phyloP scores from a whole-genome alignment of 2,888 invertebrate species.

The Bibio marci region DNA sequence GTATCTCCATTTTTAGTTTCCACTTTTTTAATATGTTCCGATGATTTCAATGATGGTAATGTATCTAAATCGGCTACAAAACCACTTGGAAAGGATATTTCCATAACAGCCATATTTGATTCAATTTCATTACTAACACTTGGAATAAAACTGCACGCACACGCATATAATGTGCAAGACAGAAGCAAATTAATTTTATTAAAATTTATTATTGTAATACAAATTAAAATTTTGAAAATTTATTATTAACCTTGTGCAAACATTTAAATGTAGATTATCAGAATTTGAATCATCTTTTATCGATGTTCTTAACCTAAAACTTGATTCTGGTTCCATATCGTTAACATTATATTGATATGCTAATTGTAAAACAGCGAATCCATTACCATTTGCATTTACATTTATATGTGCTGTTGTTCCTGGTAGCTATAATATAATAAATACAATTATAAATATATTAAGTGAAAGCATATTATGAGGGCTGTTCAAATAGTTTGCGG shows the following conservation, averaged over 20 bases:
- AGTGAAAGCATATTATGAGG: too few relatives aligned
- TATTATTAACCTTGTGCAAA: conserved; percentile 2
- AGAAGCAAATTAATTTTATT: background rate
- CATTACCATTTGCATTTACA: conserved; percentile 2
- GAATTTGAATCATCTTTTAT: conserved; percentile 1
- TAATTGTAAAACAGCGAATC: conserved; percentile 5
- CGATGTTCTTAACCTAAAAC: background rate
- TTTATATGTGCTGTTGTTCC: background rate
- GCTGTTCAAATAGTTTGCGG: too few relatives aligned
- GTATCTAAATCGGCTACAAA: conserved; percentile 66
- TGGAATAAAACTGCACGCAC: background rate
- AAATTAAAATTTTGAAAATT: background rate
- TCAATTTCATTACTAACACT: conserved; percentile 33
- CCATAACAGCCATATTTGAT: conserved; percentile 80
- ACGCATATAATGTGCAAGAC: conserved; percentile 10
- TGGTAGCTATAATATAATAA: conserved; percentile 21
- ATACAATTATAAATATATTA: background rate
- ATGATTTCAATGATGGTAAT: conserved; percentile 37
- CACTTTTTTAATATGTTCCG: conserved; percentile 36
- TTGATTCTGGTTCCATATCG: background rate
- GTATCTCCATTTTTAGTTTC: conserved; percentile 48
- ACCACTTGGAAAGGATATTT: conserved; percentile 80
- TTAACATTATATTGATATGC: conserved; percentile 4
- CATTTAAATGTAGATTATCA: conserved; percentile 1
- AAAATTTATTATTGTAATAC: too few relatives aligned